Base-by-base conservation (phyloP, 1,140 invertebrate species). In the Arctopsyche grandis region DNA sequence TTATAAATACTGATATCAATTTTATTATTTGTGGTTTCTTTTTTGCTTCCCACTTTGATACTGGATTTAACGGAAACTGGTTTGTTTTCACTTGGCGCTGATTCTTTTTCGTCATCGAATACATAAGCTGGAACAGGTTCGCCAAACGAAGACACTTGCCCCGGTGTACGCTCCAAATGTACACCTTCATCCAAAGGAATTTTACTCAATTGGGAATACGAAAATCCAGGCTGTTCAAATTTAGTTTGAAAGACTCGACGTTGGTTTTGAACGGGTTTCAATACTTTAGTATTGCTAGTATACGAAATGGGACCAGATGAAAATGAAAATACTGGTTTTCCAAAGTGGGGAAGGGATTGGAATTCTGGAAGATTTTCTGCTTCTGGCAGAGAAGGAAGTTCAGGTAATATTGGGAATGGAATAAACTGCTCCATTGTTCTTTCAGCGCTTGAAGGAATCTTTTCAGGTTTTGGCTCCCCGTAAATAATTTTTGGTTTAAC, bases 161-260 rank as follows among this genome's bases (percentile, higher is more conserved):
- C 76, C n/a, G 75, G 58, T 14, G 26, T 60, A 26, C 56, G 56
- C 19, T 75, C 26, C n/a, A 82, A 82, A 22, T 56, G 21, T 9
- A 52, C 26, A 29, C 75, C 71, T 5, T 69, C 74, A 9, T 79
- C 78, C 24, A 82, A 22, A 22, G 81, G 81, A 4, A 82, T 16
- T 69, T 78, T 73, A 19, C 66, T 74, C 9, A 82, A 22, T 63
- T 82, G 78, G 14, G 78, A 80, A 24, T 82, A 82, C 0, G 78
- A 80, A 71, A 80, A 80, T 22, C 52, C 74, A 3, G 78, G 78
- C 38, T 80, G 78, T 21, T 80, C 78, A 76, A 29, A 79, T 38
- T 63, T 75, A 0, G 63, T 58, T 14, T 52, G 0, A 70, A 78
- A 44, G 44, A 9, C 38, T 44, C n/a, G 60, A 19, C 10, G 26